Evolutionary conservation across 2,888 invertebrate genomes (phyloP).

Genomic region (Drosophila melanosoma): DNA sequence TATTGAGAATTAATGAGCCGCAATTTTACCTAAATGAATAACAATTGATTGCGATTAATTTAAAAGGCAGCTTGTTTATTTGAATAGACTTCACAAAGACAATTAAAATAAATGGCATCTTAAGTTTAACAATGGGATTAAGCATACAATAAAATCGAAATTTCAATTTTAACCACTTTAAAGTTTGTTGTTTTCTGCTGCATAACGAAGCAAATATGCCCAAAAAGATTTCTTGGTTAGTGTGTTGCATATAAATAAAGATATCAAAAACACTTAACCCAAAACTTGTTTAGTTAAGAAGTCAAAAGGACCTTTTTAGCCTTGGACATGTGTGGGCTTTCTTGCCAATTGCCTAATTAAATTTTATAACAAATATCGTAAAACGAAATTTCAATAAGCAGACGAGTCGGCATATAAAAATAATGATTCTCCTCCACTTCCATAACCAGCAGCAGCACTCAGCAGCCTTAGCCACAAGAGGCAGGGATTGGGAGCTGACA

Average conservation of each 20-base stretch:
- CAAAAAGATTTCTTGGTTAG: not conserved
- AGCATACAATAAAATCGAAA: not conserved
- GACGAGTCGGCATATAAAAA: conserved; percentile 19
- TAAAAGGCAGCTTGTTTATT: not conserved
- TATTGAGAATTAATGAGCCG: not conserved
- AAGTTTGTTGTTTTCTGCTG: not conserved
- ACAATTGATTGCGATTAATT: conserved; percentile 13
- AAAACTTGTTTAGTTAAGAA: conserved; percentile 43
- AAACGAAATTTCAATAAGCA: conserved; percentile 71
- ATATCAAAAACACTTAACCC: conserved; percentile 55
- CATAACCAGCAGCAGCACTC: not conserved
- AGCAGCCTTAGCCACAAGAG: conserved; percentile 1
- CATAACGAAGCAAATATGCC: not conserved
- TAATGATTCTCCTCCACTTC: conserved; percentile 3
- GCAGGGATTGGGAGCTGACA: conserved; percentile 11
- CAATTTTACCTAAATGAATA: not conserved
- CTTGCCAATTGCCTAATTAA: conserved; percentile 75
- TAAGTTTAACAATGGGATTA: conserved; percentile 4
- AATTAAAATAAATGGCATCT: not conserved
- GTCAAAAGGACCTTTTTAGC: conserved; percentile 17
- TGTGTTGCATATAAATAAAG: conserved; percentile 49
- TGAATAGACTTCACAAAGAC: conserved; percentile 3
- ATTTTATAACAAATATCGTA: conserved; percentile 74
- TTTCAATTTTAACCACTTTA: not conserved
- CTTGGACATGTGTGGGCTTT: conserved; percentile 59